Percentiles rank a stretch among this genome's conserved stretches.
phyloP scores from a whole-genome alignment of 2,888 invertebrate species.

The Graphium colonna region DNA sequence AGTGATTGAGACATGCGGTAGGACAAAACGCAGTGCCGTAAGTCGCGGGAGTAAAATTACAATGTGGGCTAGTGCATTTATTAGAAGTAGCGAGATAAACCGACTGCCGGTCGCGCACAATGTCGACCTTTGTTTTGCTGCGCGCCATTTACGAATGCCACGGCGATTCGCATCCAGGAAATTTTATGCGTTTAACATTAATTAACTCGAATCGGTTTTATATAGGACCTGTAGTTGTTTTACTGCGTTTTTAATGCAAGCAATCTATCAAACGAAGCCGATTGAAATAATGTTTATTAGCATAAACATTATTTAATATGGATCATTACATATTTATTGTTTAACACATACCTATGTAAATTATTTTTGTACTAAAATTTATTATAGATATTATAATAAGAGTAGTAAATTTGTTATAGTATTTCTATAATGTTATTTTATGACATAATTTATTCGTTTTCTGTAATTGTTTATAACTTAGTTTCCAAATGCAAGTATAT shows the following conservation, averaged over 20 bases:
- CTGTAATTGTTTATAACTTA: too few species aligned
- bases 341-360: too few species aligned
- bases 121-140: slow-evolving; percentile 52
- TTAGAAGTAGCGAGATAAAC: slow-evolving; percentile 65
- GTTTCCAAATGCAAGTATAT: too few species aligned
- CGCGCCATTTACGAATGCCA: slow-evolving; percentile 27
- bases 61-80: slow-evolving; percentile 55
- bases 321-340: too few species aligned
- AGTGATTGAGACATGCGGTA: background rate
- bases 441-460: too few species aligned
- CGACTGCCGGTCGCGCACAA: slow-evolving; percentile 59
- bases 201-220: slow-evolving; percentile 15
- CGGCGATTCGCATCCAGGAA: slow-evolving; percentile 10
- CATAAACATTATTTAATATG: too few species aligned
- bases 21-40: slow-evolving; percentile 15
- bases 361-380: too few species aligned
- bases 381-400: too few species aligned
- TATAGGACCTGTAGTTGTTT: background rate
- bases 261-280: too few species aligned
- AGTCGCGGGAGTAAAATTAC: slow-evolving; percentile 37
- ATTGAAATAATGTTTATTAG: too few species aligned
- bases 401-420: too few species aligned
- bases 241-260: background rate
- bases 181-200: slow-evolving; percentile 5
- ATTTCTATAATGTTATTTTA: too few species aligned